Conservation (phyloP, 2,888 invertebrate species). For the Acholoe squamosa region DNA sequence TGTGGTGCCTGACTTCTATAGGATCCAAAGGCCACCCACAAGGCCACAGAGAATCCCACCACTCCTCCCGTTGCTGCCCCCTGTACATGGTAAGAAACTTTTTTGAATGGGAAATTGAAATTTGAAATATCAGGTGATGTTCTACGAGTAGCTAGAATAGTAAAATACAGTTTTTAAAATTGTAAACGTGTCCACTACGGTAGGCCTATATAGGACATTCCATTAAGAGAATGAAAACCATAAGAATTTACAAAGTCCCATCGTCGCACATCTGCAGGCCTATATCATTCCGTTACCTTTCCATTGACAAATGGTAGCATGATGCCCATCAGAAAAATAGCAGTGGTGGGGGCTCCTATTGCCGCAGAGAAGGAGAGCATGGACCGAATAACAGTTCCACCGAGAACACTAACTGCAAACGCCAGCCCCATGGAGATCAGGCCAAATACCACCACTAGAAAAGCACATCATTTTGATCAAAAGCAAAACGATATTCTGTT, state of each 20-base stretch:
- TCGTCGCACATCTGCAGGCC: too few species aligned
- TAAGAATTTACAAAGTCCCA: background rate
- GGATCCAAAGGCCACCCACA: constrained; percentile 38
- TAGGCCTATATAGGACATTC: background rate
- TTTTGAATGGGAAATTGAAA: background rate
- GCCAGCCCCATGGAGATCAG: constrained; percentile 18
- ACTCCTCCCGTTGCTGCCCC: constrained; percentile 28
- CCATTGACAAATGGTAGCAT: constrained; percentile 40
- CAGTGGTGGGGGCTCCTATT: constrained; percentile 47
- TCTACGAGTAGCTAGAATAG: background rate
- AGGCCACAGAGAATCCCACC: background rate
- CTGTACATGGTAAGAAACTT: background rate
- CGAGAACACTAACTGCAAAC: constrained; percentile 8
- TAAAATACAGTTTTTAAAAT: background rate
- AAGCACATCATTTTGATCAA: background rate
- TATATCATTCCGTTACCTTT: background rate
- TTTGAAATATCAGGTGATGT: background rate
- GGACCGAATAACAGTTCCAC: constrained; percentile 44
- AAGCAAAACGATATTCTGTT: too few species aligned
- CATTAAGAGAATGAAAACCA: background rate
- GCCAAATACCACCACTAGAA: constrained; percentile 35
- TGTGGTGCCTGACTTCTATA: background rate
- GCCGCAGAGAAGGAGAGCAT: constrained; percentile 47
- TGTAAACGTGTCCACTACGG: background rate
- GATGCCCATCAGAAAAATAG: constrained; percentile 54